These are phyloP conservation scores for Peromyscus eremicus DNA, from an alignment of 2,797 vertebrate species.

Conservation along the genomic window DNA sequence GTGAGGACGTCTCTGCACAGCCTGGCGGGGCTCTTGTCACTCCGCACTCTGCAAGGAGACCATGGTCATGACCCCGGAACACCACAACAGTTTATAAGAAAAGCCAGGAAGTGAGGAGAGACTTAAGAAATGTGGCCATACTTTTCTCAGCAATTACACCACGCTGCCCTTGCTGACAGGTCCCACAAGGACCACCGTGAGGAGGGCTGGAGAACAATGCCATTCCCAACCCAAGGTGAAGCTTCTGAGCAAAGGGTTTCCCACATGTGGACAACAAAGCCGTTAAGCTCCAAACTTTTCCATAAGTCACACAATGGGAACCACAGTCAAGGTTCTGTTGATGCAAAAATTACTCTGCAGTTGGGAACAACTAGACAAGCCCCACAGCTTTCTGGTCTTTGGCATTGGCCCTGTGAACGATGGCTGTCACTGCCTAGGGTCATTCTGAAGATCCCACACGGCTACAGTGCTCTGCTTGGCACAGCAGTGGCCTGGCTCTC, in stretches of 20 bases:
- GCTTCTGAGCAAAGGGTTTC: background rate
- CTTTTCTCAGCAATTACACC: fast-evolving
- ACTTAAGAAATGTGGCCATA: fast-evolving
- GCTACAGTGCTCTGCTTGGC: background rate
- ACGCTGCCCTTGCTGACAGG: background rate
- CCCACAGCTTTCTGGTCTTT: background rate
- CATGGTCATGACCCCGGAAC: background rate
- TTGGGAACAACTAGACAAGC: background rate
- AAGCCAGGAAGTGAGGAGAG: background rate
- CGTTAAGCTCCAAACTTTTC: background rate
- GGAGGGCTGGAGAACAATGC: background rate
- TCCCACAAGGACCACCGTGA: fast-evolving
- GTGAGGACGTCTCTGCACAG: too few species aligned
- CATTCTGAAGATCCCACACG: background rate
- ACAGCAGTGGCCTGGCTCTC: background rate
- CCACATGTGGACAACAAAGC: background rate
- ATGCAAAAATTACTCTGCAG: background rate
- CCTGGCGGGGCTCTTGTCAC: background rate
- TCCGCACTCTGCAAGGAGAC: background rate
- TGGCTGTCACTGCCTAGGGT: background rate
- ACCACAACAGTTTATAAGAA: background rate
- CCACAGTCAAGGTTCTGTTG: background rate
- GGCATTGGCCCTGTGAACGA: background rate
- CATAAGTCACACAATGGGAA: too few species aligned
- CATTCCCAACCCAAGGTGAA: fast-evolving